Conservation (phyloP, 2,888 invertebrate genomes). For the Argyra leucocephala region DNA sequence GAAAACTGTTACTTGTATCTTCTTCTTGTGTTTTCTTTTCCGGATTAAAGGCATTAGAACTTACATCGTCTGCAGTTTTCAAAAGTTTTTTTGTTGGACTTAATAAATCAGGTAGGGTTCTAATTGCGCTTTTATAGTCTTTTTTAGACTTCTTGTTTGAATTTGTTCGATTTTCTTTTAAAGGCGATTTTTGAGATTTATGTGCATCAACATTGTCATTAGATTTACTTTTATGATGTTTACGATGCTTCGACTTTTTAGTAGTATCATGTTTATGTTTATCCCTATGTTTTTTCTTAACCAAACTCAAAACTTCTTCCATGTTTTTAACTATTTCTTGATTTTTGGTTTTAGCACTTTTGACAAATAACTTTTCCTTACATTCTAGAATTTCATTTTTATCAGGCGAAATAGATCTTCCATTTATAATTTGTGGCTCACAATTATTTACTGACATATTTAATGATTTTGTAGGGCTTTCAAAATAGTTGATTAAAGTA, state of each 20-base stretch:
- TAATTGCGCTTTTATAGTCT: conserved; percentile 20
- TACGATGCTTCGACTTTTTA: conserved; percentile 17
- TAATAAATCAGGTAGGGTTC: neutral
- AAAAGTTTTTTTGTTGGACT: neutral
- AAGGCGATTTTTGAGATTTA: conserved; percentile 18
- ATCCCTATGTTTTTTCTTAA: conserved; percentile 40
- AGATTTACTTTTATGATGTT: conserved; percentile 36
- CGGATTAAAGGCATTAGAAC: neutral
- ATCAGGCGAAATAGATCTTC: neutral
- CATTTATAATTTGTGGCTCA: neutral
- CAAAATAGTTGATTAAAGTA: neutral
- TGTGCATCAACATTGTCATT: conserved; percentile 29
- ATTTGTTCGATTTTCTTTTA: conserved; percentile 14
- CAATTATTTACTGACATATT: no score
- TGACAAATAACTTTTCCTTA: neutral
- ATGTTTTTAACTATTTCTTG: conserved; percentile 36
- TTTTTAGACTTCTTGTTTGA: conserved; percentile 20
- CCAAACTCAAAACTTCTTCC: conserved; percentile 41
- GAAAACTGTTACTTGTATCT: neutral
- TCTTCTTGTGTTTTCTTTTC: neutral
- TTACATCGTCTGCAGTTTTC: neutral
- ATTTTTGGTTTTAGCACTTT: conserved; percentile 13
- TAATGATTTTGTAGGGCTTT: neutral
- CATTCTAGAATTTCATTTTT: neutral
- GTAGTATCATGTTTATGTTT: conserved; percentile 34